These are phyloP conservation scores for Gonioctena quinquepunctata DNA, from an alignment of 1,140 invertebrate species.

Conservation along the genomic window DNA sequence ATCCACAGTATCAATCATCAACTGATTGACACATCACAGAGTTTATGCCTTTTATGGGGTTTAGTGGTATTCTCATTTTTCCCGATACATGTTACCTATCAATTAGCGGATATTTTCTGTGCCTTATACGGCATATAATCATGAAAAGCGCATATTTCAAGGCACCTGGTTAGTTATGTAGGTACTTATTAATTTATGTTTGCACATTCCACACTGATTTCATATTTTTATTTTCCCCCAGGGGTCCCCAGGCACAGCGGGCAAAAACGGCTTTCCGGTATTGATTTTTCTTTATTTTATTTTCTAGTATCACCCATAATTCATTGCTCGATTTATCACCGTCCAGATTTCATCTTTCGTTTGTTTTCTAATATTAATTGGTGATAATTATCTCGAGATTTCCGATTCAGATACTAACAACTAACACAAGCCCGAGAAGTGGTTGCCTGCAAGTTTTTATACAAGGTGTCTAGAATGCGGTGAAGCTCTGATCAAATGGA, in stretches of 20 bases:
- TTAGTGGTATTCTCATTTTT: not conserved
- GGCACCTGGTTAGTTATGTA: not conserved
- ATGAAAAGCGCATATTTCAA: not conserved
- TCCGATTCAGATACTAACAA: conserved; percentile 6
- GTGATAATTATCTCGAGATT: conserved; percentile 22
- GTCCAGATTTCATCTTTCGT: conserved; percentile 29
- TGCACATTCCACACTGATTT: not conserved
- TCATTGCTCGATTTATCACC: conserved; percentile 3
- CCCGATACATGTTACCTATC: not conserved
- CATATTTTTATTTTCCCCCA: conserved; percentile 60
- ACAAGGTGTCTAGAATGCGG: no score
- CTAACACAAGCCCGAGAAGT: not conserved
- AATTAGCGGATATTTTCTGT: not conserved
- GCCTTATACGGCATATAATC: not conserved
- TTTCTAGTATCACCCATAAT: conserved; percentile 6
- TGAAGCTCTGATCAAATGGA: no score
- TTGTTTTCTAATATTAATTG: conserved; percentile 14
- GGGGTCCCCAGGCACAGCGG: conserved; percentile 76
- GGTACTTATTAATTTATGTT: not conserved
- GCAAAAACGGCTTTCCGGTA: conserved; percentile 91
- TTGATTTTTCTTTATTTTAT: conserved; percentile 60
- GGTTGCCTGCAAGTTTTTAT: no score
- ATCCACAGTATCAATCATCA: no score
- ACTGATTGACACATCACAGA: not conserved
- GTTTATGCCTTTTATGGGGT: not conserved